Conservation (phyloP, 2,888 invertebrate genomes). For the Nyleta sp. region DNA sequence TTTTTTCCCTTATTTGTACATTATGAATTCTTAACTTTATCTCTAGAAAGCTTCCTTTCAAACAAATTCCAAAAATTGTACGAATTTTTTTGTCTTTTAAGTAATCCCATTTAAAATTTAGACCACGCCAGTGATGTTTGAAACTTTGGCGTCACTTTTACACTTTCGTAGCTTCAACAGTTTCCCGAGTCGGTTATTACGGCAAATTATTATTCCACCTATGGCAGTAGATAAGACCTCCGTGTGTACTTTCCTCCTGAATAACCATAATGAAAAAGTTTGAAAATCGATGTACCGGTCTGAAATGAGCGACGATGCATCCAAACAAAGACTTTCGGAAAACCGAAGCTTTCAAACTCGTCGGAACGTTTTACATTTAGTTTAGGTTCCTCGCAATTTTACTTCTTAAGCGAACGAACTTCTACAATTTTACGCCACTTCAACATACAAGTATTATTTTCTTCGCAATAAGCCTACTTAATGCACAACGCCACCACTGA, state of each 20-base stretch:
- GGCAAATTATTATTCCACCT: constrained; percentile 51
- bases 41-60: not conserved
- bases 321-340: constrained; percentile 31
- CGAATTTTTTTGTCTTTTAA: not conserved
- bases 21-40: too few species aligned
- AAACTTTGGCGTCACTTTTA: constrained; percentile 43
- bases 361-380: constrained; percentile 12
- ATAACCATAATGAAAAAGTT: constrained; percentile 49
- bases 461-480: not conserved
- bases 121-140: not conserved
- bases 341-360: constrained; percentile 23
- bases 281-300: constrained; percentile 31
- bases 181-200: constrained; percentile 35
- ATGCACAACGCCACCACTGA: too few species aligned
- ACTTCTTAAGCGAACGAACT: not conserved
- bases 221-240: constrained; percentile 33
- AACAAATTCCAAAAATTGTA: not conserved
- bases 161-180: constrained; percentile 39
- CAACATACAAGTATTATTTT: not conserved
- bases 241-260: constrained; percentile 44
- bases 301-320: constrained; percentile 12
- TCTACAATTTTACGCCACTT: constrained; percentile 1
- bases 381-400: constrained; percentile 18
- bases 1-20: too few species aligned
- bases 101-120: constrained; percentile 20